phyloP scores from a whole-genome alignment of 2,888 invertebrate genomes.

The Arrhopalites spinosus region DNA sequence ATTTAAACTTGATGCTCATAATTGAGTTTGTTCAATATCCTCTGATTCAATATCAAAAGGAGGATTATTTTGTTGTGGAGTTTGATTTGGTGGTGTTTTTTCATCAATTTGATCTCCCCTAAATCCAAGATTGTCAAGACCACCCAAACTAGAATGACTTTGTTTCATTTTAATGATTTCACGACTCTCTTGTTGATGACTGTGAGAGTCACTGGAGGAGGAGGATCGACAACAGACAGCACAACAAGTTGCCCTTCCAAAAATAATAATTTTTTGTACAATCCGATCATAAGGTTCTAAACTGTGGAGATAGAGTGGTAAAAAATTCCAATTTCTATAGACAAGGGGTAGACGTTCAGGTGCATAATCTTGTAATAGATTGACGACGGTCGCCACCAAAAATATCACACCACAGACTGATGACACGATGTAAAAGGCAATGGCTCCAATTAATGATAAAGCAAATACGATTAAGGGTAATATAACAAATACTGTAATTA shows the following conservation, averaged over 20 bases:
- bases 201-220: slow-evolving; percentile 29
- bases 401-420: slow-evolving; percentile 57
- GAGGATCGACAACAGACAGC: slow-evolving; percentile 18
- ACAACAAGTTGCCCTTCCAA: slow-evolving; percentile 25
- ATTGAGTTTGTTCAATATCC: slow-evolving; percentile 8
- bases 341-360: slow-evolving; percentile 57
- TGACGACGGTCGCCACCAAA: slow-evolving; percentile 58
- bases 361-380: slow-evolving; percentile 58
- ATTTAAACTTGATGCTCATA: not conserved
- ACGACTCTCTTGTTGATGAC: slow-evolving; percentile 39
- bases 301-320: slow-evolving; percentile 60
- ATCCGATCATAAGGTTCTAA: slow-evolving; percentile 60
- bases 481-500: slow-evolving; percentile 59
- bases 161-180: slow-evolving; percentile 45
- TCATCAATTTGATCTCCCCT: slow-evolving; percentile 23
- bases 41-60: not conserved
- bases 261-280: slow-evolving; percentile 40
- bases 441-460: slow-evolving; percentile 58
- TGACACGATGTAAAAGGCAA: slow-evolving; percentile 58
- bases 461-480: slow-evolving; percentile 59
- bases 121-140: slow-evolving; percentile 49
- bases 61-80: not conserved
- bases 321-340: slow-evolving; percentile 59
- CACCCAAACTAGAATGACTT: slow-evolving; percentile 45
- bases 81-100: not conserved